A percentile compares a stretch with the other conserved stretches of the same genome.
These are phyloP conservation scores for Chlorodrepanis virens DNA, from an alignment of 2,113 vertebrate species.

Conservation along the genomic window DNA sequence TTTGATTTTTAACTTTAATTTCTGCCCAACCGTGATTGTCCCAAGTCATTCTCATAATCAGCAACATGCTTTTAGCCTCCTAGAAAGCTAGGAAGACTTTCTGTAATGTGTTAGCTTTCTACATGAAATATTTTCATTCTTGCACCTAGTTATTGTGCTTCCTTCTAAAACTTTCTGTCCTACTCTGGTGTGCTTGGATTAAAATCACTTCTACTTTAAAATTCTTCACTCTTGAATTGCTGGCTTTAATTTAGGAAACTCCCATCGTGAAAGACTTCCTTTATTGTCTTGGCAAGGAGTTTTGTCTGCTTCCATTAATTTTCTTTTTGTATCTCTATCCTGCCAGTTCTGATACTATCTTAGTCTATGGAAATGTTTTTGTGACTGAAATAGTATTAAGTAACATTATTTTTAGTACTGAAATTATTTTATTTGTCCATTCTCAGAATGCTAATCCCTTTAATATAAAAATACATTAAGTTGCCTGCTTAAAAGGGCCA, in stretches of 20 bases:
- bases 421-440: neutral
- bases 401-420: neutral
- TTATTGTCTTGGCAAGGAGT: conserved; percentile 35
- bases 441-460: neutral
- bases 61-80: neutral
- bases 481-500: neutral
- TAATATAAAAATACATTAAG: neutral
- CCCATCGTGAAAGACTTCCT: conserved; percentile 15
- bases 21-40: neutral
- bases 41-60: neutral
- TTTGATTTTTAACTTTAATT: neutral
- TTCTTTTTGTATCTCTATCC: conserved; percentile 15
- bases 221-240: neutral
- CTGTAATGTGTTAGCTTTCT: neutral
- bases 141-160: neutral
- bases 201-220: neutral
- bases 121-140: neutral
- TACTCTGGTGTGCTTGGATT: neutral
- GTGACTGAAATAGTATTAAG: neutral
- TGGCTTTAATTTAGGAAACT: conserved; percentile 21
- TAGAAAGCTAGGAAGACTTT: neutral
- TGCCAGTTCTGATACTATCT: conserved; percentile 12
- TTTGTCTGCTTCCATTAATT: conserved; percentile 32
- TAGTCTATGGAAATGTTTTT: neutral
- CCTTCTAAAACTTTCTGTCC: neutral